phyloP scores from a whole-genome alignment of 30 jellyfish, hydroid and myxozoan genomes.

The Turritopsis dohrnii region DNA sequence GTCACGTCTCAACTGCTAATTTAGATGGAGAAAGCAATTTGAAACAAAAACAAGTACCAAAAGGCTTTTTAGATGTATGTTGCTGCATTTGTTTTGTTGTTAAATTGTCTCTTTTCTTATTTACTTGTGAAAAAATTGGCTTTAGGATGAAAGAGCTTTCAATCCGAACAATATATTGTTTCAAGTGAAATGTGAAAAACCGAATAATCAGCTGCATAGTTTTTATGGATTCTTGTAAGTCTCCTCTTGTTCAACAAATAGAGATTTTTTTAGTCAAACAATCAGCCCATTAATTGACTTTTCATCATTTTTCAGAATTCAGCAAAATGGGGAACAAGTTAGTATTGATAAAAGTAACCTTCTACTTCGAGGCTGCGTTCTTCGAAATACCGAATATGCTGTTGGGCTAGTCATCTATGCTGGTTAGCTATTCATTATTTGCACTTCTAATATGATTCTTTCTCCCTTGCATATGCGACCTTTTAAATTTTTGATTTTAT shows the following conservation, averaged over 20 bases:
- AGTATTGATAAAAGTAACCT: slow-evolving; percentile 66
- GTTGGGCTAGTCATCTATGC: slow-evolving; percentile 92
- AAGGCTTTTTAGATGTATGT: slow-evolving; percentile 38
- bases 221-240: slow-evolving; percentile 85
- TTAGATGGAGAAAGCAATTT: slow-evolving; percentile 94
- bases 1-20: slow-evolving; percentile 94
- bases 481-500: background rate
- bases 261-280: too few relatives aligned
- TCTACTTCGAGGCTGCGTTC: slow-evolving; percentile 84
- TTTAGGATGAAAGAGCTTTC: slow-evolving; percentile 26
- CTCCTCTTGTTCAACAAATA: too few relatives aligned
- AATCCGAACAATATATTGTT: slow-evolving; percentile 7
- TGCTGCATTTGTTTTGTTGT: slow-evolving; percentile 1
- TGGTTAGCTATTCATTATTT: slow-evolving; percentile 39
- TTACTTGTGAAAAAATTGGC: background rate
- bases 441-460: background rate
- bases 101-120: background rate
- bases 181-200: slow-evolving; percentile 77
- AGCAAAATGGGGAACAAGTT: slow-evolving; percentile 48
- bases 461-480: too few relatives aligned
- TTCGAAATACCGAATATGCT: slow-evolving; percentile 68
- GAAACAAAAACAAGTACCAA: slow-evolving; percentile 77
- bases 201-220: slow-evolving; percentile 77
- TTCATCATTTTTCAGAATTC: slow-evolving; percentile 31
- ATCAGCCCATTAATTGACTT: too few relatives aligned